Evolutionary conservation across 2,113 vertebrate genomes (phyloP).

Genomic region (Poicephalus gulielmi): DNA sequence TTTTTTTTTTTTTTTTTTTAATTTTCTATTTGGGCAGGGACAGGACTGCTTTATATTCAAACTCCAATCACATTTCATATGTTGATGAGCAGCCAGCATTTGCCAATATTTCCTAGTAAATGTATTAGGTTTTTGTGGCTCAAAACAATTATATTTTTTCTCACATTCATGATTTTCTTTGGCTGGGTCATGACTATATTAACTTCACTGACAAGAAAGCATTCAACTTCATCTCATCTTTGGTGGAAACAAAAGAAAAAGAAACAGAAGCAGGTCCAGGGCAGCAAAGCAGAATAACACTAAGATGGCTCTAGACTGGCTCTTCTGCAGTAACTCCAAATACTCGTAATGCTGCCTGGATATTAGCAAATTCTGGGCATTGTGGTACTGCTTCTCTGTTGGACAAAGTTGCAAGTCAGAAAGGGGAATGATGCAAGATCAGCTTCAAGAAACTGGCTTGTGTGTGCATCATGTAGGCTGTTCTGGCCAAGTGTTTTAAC

Average conservation of each 20-base stretch:
- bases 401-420: not conserved
- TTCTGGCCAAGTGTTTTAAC: not conserved
- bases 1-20: not conserved
- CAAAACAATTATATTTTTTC: not conserved
- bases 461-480: not conserved
- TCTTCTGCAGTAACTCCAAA: not conserved
- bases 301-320: not conserved
- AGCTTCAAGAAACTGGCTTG: not conserved
- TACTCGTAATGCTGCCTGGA: not conserved
- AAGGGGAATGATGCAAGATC: not conserved
- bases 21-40: not conserved
- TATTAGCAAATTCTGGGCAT: not conserved
- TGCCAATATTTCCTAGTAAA: not conserved
- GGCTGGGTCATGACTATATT: not conserved
- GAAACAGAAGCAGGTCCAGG: not conserved
- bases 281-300: not conserved
- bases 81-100: not conserved
- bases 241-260: not conserved
- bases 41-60: not conserved
- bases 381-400: not conserved
- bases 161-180: not conserved
- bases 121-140: accelerated
- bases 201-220: not conserved
- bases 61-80: not conserved
- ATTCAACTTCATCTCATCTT: not conserved